A percentile compares a stretch with the other conserved stretches of the same genome.
These are phyloP conservation scores for Meteorus cinctellus DNA, from an alignment of 2,888 invertebrate genomes.

Conservation along the genomic window DNA sequence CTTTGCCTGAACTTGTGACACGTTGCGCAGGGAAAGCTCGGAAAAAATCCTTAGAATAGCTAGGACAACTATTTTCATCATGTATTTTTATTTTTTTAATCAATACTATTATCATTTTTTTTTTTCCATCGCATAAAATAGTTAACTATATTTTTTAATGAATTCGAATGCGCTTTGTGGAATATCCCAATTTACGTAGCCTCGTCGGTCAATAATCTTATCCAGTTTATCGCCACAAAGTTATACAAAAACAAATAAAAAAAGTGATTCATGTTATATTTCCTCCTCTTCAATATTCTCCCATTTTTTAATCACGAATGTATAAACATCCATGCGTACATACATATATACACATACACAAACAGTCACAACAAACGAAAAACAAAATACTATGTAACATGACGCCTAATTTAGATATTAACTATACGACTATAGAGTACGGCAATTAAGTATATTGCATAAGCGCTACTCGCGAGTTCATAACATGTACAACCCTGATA, in stretches of 20 bases:
- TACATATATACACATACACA: neutral
- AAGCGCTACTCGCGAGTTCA: constrained; percentile 48
- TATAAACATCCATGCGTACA: constrained; percentile 1
- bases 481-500: constrained; percentile 61
- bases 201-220: constrained; percentile 39
- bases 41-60: constrained; percentile 29
- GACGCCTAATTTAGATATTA: constrained; percentile 53
- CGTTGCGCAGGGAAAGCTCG: neutral
- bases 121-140: constrained; percentile 45
- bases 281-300: constrained; percentile 2
- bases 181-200: constrained; percentile 31
- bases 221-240: constrained; percentile 11
- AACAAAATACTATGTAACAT: constrained; percentile 45
- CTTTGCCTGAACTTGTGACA: constrained; percentile 27
- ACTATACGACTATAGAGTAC: constrained; percentile 45
- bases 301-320: constrained; percentile 36
- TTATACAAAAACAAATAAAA: neutral
- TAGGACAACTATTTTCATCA: constrained; percentile 37
- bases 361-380: constrained; percentile 15
- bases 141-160: constrained; percentile 50
- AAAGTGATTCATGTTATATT: neutral
- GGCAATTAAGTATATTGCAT: constrained; percentile 47
- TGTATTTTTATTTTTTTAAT: constrained; percentile 7
- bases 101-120: constrained; percentile 37
- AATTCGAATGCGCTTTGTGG: constrained; percentile 48